A percentile compares a stretch with the other conserved stretches of the same genome.
These are phyloP conservation scores for Ochotona curzoniae DNA, from an alignment of 2,113 vertebrate species.

Conservation along the genomic window DNA sequence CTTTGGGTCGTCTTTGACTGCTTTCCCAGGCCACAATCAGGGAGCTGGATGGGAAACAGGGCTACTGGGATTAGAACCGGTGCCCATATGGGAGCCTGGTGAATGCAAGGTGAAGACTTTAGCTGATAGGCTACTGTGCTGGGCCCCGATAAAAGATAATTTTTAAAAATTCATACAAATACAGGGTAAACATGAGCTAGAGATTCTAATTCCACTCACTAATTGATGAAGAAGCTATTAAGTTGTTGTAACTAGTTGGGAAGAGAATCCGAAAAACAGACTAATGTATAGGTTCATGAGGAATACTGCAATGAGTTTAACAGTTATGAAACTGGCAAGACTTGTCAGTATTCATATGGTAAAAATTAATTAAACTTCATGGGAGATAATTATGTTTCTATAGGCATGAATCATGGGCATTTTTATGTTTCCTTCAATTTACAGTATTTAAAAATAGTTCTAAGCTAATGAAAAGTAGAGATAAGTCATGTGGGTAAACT, in stretches of 20 bases:
- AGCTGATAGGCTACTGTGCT: too few relatives aligned
- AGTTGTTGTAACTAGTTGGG: neutral
- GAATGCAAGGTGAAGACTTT: too few relatives aligned
- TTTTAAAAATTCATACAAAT: neutral
- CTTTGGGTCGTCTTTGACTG: too few relatives aligned
- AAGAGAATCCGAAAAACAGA: neutral
- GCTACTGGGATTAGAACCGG: too few relatives aligned
- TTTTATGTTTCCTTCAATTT: neutral
- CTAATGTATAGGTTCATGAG: neutral
- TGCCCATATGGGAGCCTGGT: too few relatives aligned
- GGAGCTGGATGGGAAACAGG: too few relatives aligned
- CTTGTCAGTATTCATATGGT: neutral
- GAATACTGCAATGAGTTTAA: neutral
- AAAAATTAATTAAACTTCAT: neutral
- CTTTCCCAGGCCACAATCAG: too few relatives aligned
- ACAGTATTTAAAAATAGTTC: neutral
- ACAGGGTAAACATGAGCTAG: neutral
- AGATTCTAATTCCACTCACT: neutral
- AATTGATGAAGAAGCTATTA: neutral
- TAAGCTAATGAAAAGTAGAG: neutral
- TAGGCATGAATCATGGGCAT: neutral
- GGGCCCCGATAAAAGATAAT: too few relatives aligned
- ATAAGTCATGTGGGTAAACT: neutral
- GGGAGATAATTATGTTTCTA: neutral
- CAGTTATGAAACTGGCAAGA: neutral